Conservation (phyloP, 2,113 vertebrate genomes). For the Felis chaus region DNA sequence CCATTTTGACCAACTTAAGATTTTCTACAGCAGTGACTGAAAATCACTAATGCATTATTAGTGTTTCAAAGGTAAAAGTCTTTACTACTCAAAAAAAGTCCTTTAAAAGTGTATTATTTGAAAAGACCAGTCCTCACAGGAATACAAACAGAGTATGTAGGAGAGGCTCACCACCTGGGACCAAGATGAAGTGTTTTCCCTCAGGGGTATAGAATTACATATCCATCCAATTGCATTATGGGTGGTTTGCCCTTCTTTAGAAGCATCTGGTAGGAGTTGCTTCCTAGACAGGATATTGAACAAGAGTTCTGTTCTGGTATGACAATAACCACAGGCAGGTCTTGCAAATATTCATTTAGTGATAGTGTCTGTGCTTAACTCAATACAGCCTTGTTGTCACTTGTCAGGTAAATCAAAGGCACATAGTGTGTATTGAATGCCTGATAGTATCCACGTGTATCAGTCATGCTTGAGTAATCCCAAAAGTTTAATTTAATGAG, state of each 20-base stretch:
- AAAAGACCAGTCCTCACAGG: neutral
- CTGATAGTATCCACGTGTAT: slow-evolving; percentile 22
- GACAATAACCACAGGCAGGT: slow-evolving; percentile 48
- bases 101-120: neutral
- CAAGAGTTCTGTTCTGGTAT: slow-evolving; percentile 4
- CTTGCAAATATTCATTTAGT: slow-evolving; percentile 65
- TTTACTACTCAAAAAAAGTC: neutral
- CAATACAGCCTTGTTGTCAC: slow-evolving; percentile 23
- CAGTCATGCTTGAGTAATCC: slow-evolving; percentile 40
- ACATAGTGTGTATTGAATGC: slow-evolving; percentile 24
- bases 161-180: neutral
- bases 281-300: slow-evolving; percentile 61
- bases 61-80: neutral
- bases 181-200: slow-evolving; percentile 25
- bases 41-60: neutral
- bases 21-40: neutral
- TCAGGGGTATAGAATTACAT: neutral
- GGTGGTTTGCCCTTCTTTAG: slow-evolving; percentile 35
- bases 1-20: neutral
- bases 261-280: slow-evolving; percentile 8
- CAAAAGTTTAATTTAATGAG: slow-evolving; percentile 37
- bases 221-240: slow-evolving; percentile 47
- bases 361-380: slow-evolving; percentile 40
- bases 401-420: slow-evolving; percentile 58
- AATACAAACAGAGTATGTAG: neutral